phyloP scores from a whole-genome alignment of 2,113 vertebrate genomes.

The Pygoscelis adeliae region DNA sequence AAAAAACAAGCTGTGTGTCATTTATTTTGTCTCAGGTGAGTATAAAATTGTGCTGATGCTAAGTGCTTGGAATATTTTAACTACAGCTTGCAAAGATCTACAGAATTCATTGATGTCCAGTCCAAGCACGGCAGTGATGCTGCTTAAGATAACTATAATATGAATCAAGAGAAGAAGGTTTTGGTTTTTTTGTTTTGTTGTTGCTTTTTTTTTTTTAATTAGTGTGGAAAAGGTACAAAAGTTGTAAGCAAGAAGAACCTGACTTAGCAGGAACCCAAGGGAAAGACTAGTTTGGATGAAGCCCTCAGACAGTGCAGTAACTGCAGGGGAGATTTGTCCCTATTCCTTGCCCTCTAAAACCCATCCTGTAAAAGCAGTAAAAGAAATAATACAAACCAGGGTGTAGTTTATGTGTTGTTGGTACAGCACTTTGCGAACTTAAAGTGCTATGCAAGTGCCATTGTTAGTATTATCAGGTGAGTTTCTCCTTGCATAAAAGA shows the following conservation, averaged over 20 bases:
- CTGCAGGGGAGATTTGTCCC: not conserved
- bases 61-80: not conserved
- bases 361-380: not conserved
- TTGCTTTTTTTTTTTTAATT: not conserved
- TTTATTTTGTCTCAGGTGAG: not conserved
- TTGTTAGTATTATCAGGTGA: slow-evolving; percentile 30
- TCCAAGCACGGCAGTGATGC: not conserved
- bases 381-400: slow-evolving; percentile 18
- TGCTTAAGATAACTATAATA: not conserved
- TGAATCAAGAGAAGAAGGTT: not conserved
- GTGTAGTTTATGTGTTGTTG: slow-evolving; percentile 4
- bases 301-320: not conserved
- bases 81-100: not conserved
- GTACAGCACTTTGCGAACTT: not conserved
- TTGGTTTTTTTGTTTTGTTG: too few species aligned
- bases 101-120: not conserved
- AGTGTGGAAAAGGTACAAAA: not conserved
- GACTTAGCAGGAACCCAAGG: not conserved
- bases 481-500: slow-evolving; percentile 27
- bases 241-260: not conserved
- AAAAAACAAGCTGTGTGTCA: not conserved
- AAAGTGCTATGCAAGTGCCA: not conserved
- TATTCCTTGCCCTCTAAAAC: not conserved
- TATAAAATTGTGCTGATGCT: not conserved
- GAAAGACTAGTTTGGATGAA: not conserved